A percentile compares a stretch with the other conserved stretches of the same genome.
phyloP scores from a whole-genome alignment of 2,888 invertebrate genomes.

The Zaprionus obscuricornis region DNA sequence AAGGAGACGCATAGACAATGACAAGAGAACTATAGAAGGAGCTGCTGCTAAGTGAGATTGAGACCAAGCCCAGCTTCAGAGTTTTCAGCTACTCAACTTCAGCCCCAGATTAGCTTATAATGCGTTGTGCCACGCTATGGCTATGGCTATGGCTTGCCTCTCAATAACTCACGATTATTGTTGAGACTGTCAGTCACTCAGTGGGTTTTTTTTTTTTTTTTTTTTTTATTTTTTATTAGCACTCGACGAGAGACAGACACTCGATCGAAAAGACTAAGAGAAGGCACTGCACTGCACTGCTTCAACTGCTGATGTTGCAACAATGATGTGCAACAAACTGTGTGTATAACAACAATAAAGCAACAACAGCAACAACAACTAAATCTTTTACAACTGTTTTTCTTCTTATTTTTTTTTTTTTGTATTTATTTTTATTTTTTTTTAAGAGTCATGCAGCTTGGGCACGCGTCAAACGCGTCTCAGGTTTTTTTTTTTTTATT shows the following conservation, averaged over 20 bases:
- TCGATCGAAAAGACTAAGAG: slow-evolving; percentile 54
- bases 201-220: slow-evolving; percentile 10
- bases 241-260: slow-evolving; percentile 56
- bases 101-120: slow-evolving; percentile 63
- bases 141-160: no score
- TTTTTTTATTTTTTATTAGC: slow-evolving; percentile 64
- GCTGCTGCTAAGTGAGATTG: no score
- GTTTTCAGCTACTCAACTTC: slow-evolving; percentile 5
- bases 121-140: no score
- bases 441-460: slow-evolving; percentile 54
- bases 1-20: no score
- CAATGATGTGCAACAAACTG: slow-evolving; percentile 75
- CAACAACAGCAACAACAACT: slow-evolving; percentile 37
- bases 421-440: slow-evolving; percentile 2
- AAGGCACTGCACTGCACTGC: slow-evolving; percentile 51
- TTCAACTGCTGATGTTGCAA: slow-evolving; percentile 68
- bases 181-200: slow-evolving; percentile 76
- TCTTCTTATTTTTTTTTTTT: slow-evolving; percentile 26
- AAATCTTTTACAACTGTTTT: slow-evolving; percentile 56
- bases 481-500: slow-evolving; percentile 31
- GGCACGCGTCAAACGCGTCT: slow-evolving; percentile 70
- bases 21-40: no score
- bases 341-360: no score
- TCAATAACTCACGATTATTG: slow-evolving; percentile 76
- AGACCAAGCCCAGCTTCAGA: slow-evolving; percentile 12